Percentiles rank a stretch among this genome's conserved stretches.
Evolutionary conservation across 2,113 vertebrate species (phyloP).

Genomic region (Corvus hawaiiensis): DNA sequence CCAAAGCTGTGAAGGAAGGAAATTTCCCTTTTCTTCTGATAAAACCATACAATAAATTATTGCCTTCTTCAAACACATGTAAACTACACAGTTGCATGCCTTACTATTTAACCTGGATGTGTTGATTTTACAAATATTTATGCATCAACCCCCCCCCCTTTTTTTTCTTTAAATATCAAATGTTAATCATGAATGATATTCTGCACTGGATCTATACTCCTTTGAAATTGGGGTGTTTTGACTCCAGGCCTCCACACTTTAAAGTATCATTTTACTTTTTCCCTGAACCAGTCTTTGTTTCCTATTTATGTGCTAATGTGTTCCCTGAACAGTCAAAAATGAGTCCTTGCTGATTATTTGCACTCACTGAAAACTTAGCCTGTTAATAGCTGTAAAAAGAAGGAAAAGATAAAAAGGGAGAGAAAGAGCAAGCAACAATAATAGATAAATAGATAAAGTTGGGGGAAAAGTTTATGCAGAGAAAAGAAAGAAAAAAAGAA

Average conservation of each 20-base stretch:
- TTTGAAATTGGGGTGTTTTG: background rate
- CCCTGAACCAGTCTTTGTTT: constrained; percentile 15
- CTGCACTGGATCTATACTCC: background rate
- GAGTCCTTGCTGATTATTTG: constrained; percentile 7
- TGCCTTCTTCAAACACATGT: background rate
- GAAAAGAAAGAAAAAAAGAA: background rate
- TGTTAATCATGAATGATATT: background rate
- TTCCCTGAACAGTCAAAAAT: constrained; percentile 31
- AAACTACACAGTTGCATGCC: background rate
- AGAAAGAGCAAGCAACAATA: background rate
- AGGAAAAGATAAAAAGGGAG: background rate
- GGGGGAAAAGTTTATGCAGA: background rate
- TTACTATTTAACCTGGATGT: background rate
- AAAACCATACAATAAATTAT: background rate
- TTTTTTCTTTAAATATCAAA: background rate
- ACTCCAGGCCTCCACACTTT: background rate
- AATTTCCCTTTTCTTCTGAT: background rate
- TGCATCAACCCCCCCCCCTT: background rate
- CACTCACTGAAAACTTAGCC: background rate
- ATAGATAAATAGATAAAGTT: constrained; percentile 18
- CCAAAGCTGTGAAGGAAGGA: background rate
- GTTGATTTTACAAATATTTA: background rate
- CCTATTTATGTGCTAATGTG: constrained; percentile 49
- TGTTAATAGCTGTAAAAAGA: background rate
- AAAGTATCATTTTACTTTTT: constrained; percentile 12